Base-by-base conservation (phyloP, 1,140 invertebrate genomes). In the Aphelenchoides besseyi region DNA sequence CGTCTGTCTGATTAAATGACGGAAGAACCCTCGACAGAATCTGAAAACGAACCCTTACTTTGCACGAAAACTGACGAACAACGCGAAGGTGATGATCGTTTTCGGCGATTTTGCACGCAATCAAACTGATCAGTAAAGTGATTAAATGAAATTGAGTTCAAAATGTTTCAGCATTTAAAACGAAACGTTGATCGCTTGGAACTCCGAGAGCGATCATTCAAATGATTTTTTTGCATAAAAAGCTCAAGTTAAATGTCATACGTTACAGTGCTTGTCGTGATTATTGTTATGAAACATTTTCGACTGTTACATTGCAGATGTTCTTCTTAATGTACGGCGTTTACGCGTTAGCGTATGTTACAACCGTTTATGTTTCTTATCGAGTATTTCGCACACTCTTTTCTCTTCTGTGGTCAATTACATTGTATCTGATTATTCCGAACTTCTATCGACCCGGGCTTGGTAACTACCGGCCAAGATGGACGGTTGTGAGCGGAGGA, bases 401-500 rank as follows among this genome's bases (percentile, higher is more conserved):
- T 30, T 78, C 76, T 16, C 26, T 77, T 12, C 62, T 80, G 18
- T 32, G 54, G 41, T 35, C 78, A 8, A 55, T 81, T 66, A 62
- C 69, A 2, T n/a, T 80, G 18, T 78, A 78, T 70, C 35, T 54
- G 2, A 62, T 78, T 59, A 16, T 62, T 9, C 76, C 76, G 29
- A 12, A 77, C 12, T 70, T 78, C 67, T 69, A 77, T 28, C 59
- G 18, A 9, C 73, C 78, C 5, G 70, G 72, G 57, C 32, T 80
- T 18, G 36, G 12, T 28, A 28, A 12, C 29, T 9, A 29, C 3
- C 5, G 55, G 5, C 55, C 55, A 28, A 28, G 55, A 28, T 59
- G 55, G 55, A 59, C 30, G 79, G 79, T 82, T 35, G 79, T 79
- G 2, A 75, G 29, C 37, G 77, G 77, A 16, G 77, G 69, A 26